Base-by-base conservation (phyloP, 2,113 vertebrate species). In the Aegotheles bennettii region DNA sequence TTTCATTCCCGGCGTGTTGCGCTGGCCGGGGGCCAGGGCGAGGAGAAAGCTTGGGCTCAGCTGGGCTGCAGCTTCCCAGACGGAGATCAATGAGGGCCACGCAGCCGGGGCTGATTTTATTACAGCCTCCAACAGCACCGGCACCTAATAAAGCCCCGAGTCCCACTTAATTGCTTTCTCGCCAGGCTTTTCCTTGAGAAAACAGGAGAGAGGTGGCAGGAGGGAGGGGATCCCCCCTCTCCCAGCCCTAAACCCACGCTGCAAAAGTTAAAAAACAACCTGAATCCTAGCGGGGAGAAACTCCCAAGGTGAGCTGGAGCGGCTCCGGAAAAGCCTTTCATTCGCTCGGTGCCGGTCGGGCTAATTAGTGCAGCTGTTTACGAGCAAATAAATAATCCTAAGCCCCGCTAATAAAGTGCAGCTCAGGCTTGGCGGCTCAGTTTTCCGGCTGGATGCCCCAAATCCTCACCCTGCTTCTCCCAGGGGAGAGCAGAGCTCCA, bases 21-120 rank as follows among this genome's bases (percentile, higher is more conserved):
- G 8, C 78, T 95, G 96, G 95, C 95, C 0, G 16, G 29, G 26
- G 31, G 87, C 95, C 95, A 95, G 61, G 80, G 71, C 1, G 8
- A 93, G 83, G 84, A 89, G 96, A 92, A 91, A 91, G 90, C 85
- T 35, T 18, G 2, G 86, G 80, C 95, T 94, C 93, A 94, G 90
- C 95, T 96, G 95, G 95, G 93, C 70, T 64, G 90, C 91, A 90
- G 96, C 92, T 95, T 90, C 11, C 11, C 96, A 94, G 94, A 89
- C 93, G 51, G 61, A 38, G 94, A 95, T 94, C 95, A 95, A 95
- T 94, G 79, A 5, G 0, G 78, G 88, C 47, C 20, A 29, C 5
- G 3, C 42, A 40, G 79, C 40, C 12, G 63, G 40, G 45, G 76
- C 68, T 63, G 75, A 14, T 70, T 93, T 84, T 38, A 92, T 90